These are phyloP conservation scores for Entomyzon cyanotis DNA, from an alignment of 2,113 vertebrate genomes.

Conservation along the genomic window DNA sequence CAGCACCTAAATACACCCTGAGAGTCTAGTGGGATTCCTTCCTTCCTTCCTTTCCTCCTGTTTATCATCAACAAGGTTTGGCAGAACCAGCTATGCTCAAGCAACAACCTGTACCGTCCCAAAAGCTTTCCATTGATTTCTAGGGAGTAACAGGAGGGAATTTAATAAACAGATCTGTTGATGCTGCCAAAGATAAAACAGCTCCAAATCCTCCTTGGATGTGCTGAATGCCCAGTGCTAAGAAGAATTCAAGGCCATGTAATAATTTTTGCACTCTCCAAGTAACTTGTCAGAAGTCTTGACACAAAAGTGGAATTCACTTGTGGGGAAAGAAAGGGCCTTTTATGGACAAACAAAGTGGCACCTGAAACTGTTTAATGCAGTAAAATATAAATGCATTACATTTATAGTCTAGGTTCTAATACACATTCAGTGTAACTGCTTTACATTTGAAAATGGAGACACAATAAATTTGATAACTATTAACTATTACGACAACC, in stretches of 20 bases:
- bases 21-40: neutral
- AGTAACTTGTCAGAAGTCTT: neutral
- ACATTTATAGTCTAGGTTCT: neutral
- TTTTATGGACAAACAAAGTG: neutral
- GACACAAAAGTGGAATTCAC: neutral
- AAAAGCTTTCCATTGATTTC: neutral
- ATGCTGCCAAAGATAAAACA: neutral
- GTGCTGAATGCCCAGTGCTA: neutral
- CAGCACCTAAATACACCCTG: neutral
- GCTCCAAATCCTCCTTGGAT: neutral
- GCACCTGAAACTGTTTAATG: neutral
- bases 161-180: slow-evolving; percentile 46
- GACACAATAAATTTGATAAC: neutral
- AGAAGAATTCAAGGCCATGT: neutral
- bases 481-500: neutral
- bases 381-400: neutral
- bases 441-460: neutral
- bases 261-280: neutral
- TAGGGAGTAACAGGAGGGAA: neutral
- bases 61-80: neutral
- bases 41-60: neutral
- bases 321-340: neutral
- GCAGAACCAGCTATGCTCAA: neutral
- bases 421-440: neutral
- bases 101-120: neutral